Conservation (phyloP, 2,888 invertebrate species). For the Creontiades dilutus region DNA sequence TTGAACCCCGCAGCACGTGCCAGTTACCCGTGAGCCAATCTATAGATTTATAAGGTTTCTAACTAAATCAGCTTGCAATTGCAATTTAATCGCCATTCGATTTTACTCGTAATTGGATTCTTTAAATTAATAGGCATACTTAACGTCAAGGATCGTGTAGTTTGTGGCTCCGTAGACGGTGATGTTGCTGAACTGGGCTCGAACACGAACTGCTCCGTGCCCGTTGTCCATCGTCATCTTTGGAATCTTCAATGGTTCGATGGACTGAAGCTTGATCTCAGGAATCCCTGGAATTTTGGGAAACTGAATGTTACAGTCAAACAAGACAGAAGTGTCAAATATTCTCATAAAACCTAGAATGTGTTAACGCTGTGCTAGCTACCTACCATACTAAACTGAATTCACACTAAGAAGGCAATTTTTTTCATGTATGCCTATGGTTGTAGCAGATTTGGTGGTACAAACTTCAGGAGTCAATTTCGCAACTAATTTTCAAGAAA, state of each 20-base stretch:
- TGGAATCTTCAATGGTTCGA: constrained; percentile 86
- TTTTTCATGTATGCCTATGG: no score
- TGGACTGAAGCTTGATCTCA: constrained; percentile 86
- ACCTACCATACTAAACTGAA: no score
- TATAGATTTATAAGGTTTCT: background rate
- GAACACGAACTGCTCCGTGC: constrained; percentile 86
- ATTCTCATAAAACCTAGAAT: no score
- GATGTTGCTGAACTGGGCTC: constrained; percentile 87
- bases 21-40: background rate
- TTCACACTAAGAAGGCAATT: no score
- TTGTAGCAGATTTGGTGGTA: no score
- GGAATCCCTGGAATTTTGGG: constrained; percentile 81
- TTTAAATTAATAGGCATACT: constrained; percentile 79
- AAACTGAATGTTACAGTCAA: no score
- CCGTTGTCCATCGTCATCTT: constrained; percentile 88
- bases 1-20: no score
- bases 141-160: constrained; percentile 85
- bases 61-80: background rate
- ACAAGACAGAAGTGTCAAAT: no score
- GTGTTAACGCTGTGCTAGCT: no score
- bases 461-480: no score
- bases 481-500: no score
- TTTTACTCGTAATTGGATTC: background rate
- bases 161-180: constrained; percentile 88
- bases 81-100: background rate